phyloP scores from a whole-genome alignment of 2,113 vertebrate species.

The Hippoglossus stenolepis region DNA sequence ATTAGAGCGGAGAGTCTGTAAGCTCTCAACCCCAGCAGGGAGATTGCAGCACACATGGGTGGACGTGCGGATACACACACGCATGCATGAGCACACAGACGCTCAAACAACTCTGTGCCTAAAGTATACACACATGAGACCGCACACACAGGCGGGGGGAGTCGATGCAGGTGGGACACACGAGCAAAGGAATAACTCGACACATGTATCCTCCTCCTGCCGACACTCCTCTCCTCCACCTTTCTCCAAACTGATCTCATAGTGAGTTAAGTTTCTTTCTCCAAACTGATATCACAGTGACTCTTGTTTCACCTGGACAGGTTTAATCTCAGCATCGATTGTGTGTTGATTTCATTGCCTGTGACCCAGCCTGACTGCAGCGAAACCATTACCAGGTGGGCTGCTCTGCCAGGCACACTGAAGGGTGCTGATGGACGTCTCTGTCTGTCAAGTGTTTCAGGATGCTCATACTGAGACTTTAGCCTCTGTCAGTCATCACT shows the following conservation, averaged over 20 bases:
- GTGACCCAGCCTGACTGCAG: constrained; percentile 20
- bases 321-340: constrained; percentile 16
- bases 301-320: background rate
- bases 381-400: constrained; percentile 56
- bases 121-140: constrained; percentile 19
- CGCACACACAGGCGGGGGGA: constrained; percentile 3
- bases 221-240: background rate
- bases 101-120: constrained; percentile 14
- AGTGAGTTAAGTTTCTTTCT: too few species aligned
- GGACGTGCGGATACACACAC: constrained; percentile 30
- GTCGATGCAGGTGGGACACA: constrained; percentile 25
- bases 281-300: constrained; percentile 1
- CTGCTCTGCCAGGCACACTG: background rate
- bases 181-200: constrained; percentile 23
- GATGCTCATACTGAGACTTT: constrained; percentile 11
- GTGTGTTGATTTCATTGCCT: constrained; percentile 32
- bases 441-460: constrained; percentile 37
- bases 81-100: constrained; percentile 25
- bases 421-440: constrained; percentile 47
- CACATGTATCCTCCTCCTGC: background rate
- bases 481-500: constrained; percentile 39
- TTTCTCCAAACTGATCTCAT: background rate
- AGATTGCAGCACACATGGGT: constrained; percentile 3
- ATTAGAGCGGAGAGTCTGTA: constrained; percentile 23
- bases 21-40: background rate